Evolutionary conservation across 2,888 invertebrate species (phyloP), one percentile per base, ranked within the genome.

Genomic region (Sphaeridia pumilis): DNA sequence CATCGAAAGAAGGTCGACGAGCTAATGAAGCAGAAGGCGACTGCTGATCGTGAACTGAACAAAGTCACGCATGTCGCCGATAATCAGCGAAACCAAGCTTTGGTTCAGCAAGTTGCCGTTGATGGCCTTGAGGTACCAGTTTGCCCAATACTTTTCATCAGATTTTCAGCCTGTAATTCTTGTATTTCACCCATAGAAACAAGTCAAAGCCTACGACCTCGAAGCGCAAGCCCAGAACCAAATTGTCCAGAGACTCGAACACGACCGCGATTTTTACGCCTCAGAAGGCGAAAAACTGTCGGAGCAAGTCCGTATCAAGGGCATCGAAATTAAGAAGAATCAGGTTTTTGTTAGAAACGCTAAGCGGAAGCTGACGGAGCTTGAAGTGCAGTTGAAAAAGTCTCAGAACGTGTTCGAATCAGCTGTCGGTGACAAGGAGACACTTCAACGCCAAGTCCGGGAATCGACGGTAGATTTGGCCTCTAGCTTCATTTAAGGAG

Each of bases 181-280:
- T 17, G 14, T 34, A 10, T 47, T 47, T 5, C 22, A n/a, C 21
- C 34, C 12, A 4, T 28, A 49, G 52, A 7, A 26, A 36, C 25
- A 45, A 17, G 46, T 52, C 1, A 22, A 28, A 4, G 3, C 26
- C 1, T 52, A 46, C 17, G 10, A 10, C 4, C 21, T 21, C 14
- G 62, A 64, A 56, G 57, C 61, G 20, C 17, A 21, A 1, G 34
- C 28, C 12, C 64, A 64, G 49, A 55, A 42, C 14, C 45, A 52
- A 4, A 49, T 52, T 10, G 59, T 64, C n/a, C 46, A 41, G 24
- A 38, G 57, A 24, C 42, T 64, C 27, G 64, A 64, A 43, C 46
- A 56, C 14, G 64, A 64, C 28, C 55, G 59, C 7, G 62, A 64
- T 46, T 57, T 43, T 49, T 64, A 64, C 27, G 51, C 53, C 45